Evolutionary conservation across 2,113 vertebrate species (phyloP), one percentile per base, ranked within the genome.

Genomic region (Condylura cristata): DNA sequence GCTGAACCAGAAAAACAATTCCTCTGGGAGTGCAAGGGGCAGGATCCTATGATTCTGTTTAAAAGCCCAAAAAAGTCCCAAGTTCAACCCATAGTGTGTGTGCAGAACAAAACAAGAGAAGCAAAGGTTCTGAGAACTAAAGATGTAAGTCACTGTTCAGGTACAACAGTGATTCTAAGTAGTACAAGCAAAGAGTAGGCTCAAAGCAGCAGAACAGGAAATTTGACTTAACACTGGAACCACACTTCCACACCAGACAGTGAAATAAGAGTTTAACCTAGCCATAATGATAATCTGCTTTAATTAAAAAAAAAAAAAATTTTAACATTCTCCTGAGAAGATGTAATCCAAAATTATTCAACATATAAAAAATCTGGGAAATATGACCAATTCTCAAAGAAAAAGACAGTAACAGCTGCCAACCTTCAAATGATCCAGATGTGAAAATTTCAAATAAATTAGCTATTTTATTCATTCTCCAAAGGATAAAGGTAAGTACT

Each of bases 121-220:
- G 63, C 44, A 8, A 41, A 56, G 46, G 12, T 44, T 41, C 30
- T 44, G 32, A 92, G 80, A 89, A 28, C 8, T 51, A 26, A 32
- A 30, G n/a, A 44, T 13, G 4, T 5, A 8, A 84, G 10, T 11
- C 34, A 39, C 20, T 20, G 24, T 20, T n/a, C 24, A 61, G 22
- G 32, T n/a, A 5, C 51, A 71, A 51, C 9, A 9, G 41, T 6
- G 26, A 70, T 16, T 56, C 41, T 32, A 10, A 58, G 26, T 6
- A 18, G 12, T 13, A 0, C 8, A 6, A 5, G 2, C 3, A 30
- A 34, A 34, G 44, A 74, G 22, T 0, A 75, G 4, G 20, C 3
- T 26, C 80, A 56, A 41, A 58, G 41, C 4, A 80, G 53, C 37
- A 75, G 0, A 72, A 5, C n/a, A 58, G 58, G n/a, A 80, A 79